A percentile compares a stretch with the other conserved stretches of the same genome.
Conservation (phyloP, 2,113 vertebrate genomes). For the Petrocephalus zakoni region DNA sequence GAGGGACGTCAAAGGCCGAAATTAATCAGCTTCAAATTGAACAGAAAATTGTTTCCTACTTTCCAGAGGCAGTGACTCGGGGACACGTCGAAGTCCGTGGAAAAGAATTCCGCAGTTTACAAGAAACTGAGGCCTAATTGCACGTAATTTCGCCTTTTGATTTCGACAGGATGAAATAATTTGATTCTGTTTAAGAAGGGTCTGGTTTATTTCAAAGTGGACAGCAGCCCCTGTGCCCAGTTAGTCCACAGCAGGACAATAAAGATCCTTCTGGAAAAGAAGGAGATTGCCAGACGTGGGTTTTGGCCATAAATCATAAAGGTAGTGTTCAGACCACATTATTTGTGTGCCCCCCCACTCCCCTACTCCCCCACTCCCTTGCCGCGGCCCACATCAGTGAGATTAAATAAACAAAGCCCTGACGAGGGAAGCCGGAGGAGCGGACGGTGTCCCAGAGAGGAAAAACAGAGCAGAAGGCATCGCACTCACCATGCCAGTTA, state of each 20-base stretch:
- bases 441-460: slow-evolving; percentile 40
- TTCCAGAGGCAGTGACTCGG: slow-evolving; percentile 79
- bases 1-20: slow-evolving; percentile 77
- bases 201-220: slow-evolving; percentile 96
- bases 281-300: slow-evolving; percentile 59
- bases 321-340: slow-evolving; percentile 72
- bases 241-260: slow-evolving; percentile 88
- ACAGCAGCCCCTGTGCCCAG: slow-evolving; percentile 86
- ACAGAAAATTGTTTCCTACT: slow-evolving; percentile 95
- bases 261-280: slow-evolving; percentile 75
- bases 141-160: slow-evolving; percentile 99
- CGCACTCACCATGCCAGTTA: slow-evolving; percentile 34
- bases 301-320: slow-evolving; percentile 87
- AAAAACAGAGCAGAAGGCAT: slow-evolving; percentile 50
- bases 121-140: slow-evolving; percentile 94
- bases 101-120: slow-evolving; percentile 83
- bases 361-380: slow-evolving; percentile 70
- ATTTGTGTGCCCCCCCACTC: slow-evolving; percentile 70
- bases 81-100: slow-evolving; percentile 79
- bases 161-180: slow-evolving; percentile 99
- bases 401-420: slow-evolving; percentile 74
- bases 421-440: slow-evolving; percentile 51
- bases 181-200: slow-evolving; percentile 96
- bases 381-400: slow-evolving; percentile 69
- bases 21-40: slow-evolving; percentile 89